Conservation (phyloP, 2,113 vertebrate species). For the Xyrauchen texanus region DNA sequence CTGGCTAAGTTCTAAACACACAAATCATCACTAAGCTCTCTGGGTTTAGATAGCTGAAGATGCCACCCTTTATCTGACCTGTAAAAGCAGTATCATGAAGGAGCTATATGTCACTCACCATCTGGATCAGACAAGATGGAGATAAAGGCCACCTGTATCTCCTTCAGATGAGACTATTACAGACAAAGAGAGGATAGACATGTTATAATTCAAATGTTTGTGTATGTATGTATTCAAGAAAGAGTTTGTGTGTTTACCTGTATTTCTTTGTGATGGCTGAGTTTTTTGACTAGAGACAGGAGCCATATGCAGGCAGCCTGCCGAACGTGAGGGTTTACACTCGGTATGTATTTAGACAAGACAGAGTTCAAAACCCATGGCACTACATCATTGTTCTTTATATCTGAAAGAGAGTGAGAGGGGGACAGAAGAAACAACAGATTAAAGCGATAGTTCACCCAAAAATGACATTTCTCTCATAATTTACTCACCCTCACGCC, state of each 20-base stretch:
- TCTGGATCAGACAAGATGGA: constrained; percentile 92
- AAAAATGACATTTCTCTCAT: too few relatives aligned
- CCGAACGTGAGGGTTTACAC: constrained; percentile 89
- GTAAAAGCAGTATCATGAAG: not conserved
- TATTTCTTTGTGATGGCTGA: constrained; percentile 88
- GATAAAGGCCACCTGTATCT: constrained; percentile 95
- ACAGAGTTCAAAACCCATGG: constrained; percentile 89
- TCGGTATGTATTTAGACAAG: constrained; percentile 86
- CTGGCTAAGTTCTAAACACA: constrained; percentile 87
- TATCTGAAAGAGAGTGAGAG: constrained; percentile 68
- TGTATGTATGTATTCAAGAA: too few relatives aligned
- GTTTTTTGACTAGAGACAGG: constrained; percentile 91
- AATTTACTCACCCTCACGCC: too few relatives aligned
- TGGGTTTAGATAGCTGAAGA: too few relatives aligned
- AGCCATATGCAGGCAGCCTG: constrained; percentile 98
- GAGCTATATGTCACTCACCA: constrained; percentile 76
- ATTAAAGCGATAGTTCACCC: too few relatives aligned
- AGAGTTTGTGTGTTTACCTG: constrained; percentile 71
- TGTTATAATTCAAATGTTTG: too few relatives aligned
- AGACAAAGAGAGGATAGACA: not conserved
- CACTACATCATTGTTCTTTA: constrained; percentile 88
- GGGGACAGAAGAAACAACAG: constrained; percentile 11
- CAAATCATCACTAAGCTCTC: not conserved
- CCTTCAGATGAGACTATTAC: constrained; percentile 88
- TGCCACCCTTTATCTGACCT: not conserved